phyloP scores from a whole-genome alignment of 2,797 vertebrate genomes.

The Hafferia zeledoni region DNA sequence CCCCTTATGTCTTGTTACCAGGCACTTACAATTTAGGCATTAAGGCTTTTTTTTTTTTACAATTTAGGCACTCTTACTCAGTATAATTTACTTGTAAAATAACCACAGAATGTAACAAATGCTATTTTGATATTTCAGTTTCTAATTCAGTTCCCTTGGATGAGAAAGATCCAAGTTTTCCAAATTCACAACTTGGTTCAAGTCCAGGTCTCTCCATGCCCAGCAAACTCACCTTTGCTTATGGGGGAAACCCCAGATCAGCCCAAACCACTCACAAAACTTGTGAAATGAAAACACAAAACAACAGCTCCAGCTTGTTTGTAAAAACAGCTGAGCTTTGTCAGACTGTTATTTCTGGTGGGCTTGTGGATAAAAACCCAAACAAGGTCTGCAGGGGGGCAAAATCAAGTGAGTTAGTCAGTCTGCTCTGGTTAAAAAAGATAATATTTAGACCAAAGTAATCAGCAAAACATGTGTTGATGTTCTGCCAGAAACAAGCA shows the following conservation, averaged over 20 bases:
- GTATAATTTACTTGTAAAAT: neutral
- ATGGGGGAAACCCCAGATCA: neutral
- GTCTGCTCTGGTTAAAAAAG: neutral
- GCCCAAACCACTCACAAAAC: neutral
- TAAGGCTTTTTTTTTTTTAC: neutral
- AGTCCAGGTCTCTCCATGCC: rapidly evolving
- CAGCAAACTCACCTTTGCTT: neutral
- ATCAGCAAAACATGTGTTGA: neutral
- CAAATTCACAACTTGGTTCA: neutral
- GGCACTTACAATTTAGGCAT: neutral
- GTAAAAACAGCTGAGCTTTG: neutral
- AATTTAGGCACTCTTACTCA: neutral
- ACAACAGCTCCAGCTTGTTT: neutral
- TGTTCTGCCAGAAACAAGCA: neutral
- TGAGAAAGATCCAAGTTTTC: neutral
- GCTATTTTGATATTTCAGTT: neutral
- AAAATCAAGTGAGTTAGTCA: neutral
- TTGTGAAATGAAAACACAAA: neutral
- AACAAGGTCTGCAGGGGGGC: neutral
- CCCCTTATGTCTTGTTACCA: neutral
- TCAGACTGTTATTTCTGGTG: neutral
- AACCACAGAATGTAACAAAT: neutral
- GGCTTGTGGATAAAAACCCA: neutral
- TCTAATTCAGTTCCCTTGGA: neutral
- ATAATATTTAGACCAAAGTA: neutral